Percentiles rank a stretch among this genome's conserved stretches.
Conservation (phyloP, 2,797 vertebrate species). For the Sarcophilus harrisii region DNA sequence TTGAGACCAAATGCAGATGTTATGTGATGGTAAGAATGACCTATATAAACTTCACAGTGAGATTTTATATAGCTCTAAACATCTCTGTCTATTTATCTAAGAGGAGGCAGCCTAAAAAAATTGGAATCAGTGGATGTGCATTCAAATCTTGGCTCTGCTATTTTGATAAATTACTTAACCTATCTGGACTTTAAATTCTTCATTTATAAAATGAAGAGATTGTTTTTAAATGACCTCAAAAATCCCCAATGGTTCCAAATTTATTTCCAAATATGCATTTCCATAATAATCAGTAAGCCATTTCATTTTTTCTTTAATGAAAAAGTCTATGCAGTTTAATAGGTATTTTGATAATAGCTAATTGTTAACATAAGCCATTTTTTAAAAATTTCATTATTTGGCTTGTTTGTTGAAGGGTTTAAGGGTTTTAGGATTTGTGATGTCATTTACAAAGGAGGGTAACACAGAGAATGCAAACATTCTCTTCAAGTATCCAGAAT, state of each 20-base stretch:
- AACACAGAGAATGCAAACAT: background rate
- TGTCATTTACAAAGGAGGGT: background rate
- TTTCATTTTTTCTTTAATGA: background rate
- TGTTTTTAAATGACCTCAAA: background rate
- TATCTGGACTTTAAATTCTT: background rate
- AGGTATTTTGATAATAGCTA: background rate
- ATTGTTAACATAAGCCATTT: background rate
- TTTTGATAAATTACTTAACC: background rate
- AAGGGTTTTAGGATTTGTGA: background rate
- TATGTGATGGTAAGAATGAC: background rate
- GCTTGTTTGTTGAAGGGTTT: background rate
- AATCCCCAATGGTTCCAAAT: background rate
- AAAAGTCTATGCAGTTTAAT: background rate
- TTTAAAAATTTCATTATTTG: background rate
- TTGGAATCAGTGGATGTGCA: background rate
- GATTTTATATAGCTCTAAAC: background rate
- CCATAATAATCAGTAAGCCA: background rate
- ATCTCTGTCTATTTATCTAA: background rate
- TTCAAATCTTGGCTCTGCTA: background rate
- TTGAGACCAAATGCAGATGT: background rate
- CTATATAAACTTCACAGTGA: background rate
- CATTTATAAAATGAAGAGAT: background rate
- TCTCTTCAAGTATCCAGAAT: too few species aligned
- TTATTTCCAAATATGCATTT: background rate
- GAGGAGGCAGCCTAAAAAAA: too few species aligned